Evolutionary conservation across 1,140 invertebrate species (phyloP).

Genomic region (Apis florea): DNA sequence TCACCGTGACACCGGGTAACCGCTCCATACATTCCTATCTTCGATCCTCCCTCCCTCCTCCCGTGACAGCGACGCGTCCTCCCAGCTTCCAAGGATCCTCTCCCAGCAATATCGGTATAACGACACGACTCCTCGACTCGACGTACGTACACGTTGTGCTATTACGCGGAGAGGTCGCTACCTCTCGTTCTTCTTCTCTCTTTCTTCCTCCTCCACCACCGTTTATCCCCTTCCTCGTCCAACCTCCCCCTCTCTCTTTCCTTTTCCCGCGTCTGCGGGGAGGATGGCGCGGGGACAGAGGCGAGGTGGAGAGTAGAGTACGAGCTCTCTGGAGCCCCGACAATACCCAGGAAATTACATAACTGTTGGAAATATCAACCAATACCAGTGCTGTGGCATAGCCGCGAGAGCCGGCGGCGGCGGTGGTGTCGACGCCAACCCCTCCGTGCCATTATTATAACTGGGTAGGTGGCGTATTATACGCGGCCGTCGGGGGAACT

Average conservation of each 20-base stretch:
- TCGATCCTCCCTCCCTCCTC: conserved; percentile 24
- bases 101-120: no score
- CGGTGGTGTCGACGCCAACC: conserved; percentile 59
- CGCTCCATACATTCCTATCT: conserved; percentile 50
- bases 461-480: conserved; percentile 79
- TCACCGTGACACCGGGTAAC: conserved; percentile 52
- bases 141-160: not conserved
- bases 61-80: conserved; percentile 31
- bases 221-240: not conserved
- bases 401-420: conserved; percentile 52
- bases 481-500: conserved; percentile 77
- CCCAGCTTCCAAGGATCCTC: conserved; percentile 7
- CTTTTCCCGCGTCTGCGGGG: conserved; percentile 71
- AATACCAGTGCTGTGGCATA: conserved; percentile 75
- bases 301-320: conserved; percentile 57
- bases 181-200: conserved; percentile 28
- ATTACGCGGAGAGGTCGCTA: conserved; percentile 28
- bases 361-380: conserved; percentile 81
- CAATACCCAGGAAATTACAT: conserved; percentile 82
- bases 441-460: conserved; percentile 77
- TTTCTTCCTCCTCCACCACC: no score
- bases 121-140: no score
- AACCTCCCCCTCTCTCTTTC: conserved; percentile 14
- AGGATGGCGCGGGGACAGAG: conserved; percentile 74
- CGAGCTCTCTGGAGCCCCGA: conserved; percentile 65